Conservation (phyloP, 2,797 vertebrate genomes). For the Chrysolophus pictus region DNA sequence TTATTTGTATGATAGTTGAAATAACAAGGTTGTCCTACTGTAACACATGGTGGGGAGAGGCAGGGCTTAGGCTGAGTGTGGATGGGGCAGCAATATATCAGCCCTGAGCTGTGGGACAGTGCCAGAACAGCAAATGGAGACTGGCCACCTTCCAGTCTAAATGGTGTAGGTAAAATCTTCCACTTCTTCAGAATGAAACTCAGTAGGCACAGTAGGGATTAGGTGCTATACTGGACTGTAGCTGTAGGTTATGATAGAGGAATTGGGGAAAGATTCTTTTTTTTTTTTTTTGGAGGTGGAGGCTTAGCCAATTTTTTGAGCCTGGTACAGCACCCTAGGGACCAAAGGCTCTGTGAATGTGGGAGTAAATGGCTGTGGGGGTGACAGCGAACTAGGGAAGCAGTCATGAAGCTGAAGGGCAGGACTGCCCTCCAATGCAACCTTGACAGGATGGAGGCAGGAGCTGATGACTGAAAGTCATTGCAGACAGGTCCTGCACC, state of each 20-base stretch:
- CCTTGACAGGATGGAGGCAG: background rate
- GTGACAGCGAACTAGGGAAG: background rate
- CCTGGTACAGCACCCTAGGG: background rate
- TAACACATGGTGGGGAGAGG: background rate
- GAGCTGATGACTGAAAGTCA: background rate
- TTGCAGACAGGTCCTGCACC: background rate
- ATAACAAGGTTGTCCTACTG: background rate
- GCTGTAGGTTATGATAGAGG: accelerated
- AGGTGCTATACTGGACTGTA: background rate
- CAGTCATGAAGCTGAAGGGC: accelerated
- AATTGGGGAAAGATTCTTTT: background rate
- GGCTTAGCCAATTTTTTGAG: background rate
- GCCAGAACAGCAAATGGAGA: background rate
- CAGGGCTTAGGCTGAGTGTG: background rate
- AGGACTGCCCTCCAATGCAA: accelerated
- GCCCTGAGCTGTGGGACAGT: background rate
- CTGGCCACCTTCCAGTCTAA: background rate
- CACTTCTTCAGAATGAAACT: background rate
- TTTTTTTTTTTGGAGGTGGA: too few relatives aligned
- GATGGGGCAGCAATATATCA: background rate
- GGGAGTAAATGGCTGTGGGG: background rate
- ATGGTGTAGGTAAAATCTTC: background rate
- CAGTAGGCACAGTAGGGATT: background rate
- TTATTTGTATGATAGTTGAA: background rate
- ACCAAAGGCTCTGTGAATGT: background rate